A percentile compares a stretch with the other conserved stretches of the same genome.
Conservation (phyloP, 2,888 invertebrate species). For the Lottia gigantea region DNA sequence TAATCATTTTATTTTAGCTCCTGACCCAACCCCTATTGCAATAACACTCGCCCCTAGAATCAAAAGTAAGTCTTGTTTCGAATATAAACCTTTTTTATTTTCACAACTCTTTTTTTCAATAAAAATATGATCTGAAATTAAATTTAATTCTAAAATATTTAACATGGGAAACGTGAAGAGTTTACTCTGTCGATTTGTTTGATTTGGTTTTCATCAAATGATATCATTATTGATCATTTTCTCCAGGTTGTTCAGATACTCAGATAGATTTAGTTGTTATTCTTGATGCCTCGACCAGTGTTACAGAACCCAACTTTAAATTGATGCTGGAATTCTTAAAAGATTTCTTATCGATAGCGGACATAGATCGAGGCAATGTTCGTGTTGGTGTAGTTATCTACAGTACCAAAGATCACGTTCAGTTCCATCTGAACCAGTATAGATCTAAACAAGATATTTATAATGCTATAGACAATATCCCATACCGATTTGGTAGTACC, state of each 20-base stretch:
- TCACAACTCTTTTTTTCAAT: no score
- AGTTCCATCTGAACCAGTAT: constrained; percentile 52
- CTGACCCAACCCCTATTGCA: constrained; percentile 16
- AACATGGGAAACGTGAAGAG: no score
- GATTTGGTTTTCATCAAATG: no score
- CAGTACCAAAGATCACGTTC: constrained; percentile 44
- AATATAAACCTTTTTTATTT: no score
- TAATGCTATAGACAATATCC: constrained; percentile 48
- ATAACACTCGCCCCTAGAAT: constrained; percentile 13
- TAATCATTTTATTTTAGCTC: neutral
- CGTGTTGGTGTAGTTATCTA: constrained; percentile 38
- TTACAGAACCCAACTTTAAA: constrained; percentile 43
- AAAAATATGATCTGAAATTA: no score
- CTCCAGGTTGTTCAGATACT: constrained; percentile 20
- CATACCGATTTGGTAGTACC: constrained; percentile 45
- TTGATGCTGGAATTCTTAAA: constrained; percentile 39
- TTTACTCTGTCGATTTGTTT: no score
- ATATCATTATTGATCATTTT: neutral
- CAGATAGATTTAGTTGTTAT: constrained; percentile 40
- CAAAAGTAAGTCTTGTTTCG: constrained; percentile 16
- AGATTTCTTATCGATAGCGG: constrained; percentile 33
- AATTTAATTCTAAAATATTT: no score
- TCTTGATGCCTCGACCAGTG: constrained; percentile 51
- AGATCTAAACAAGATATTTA: constrained; percentile 34
- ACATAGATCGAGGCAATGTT: constrained; percentile 28